These are phyloP conservation scores for Drosophila pseudotalamancana DNA, from an alignment of 2,888 invertebrate species.

Conservation along the genomic window DNA sequence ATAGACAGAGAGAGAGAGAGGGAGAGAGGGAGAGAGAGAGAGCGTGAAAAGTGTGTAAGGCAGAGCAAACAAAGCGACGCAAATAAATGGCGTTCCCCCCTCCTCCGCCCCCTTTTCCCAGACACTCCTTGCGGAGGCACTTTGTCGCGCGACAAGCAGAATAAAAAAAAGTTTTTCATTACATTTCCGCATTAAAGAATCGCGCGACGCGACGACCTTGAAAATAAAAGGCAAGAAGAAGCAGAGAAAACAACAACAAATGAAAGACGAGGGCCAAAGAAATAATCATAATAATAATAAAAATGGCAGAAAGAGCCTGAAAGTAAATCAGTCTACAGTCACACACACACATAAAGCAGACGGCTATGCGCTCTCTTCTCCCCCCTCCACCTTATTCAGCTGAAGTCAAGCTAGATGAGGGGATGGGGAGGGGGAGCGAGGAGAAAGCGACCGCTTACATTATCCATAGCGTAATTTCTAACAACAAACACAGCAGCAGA, in stretches of 20 bases:
- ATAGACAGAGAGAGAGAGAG: background rate
- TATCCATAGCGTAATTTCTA: slow-evolving; percentile 75
- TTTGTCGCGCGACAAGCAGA: slow-evolving; percentile 34
- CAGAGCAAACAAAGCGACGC: slow-evolving; percentile 34
- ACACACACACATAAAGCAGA: slow-evolving; percentile 11
- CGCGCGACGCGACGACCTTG: slow-evolving; percentile 68
- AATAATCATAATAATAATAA: slow-evolving; percentile 78
- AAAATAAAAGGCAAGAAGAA: slow-evolving; percentile 34
- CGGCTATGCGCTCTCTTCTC: background rate
- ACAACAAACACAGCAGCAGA: slow-evolving; percentile 51
- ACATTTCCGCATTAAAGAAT: slow-evolving; percentile 73
- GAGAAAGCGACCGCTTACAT: slow-evolving; percentile 33
- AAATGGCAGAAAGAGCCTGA: slow-evolving; percentile 69
- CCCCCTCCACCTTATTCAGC: background rate
- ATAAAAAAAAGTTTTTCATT: slow-evolving; percentile 72
- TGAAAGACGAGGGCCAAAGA: slow-evolving; percentile 52
- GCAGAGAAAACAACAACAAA: slow-evolving; percentile 31
- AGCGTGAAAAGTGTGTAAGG: slow-evolving; percentile 36
- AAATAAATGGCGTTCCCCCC: slow-evolving; percentile 55
- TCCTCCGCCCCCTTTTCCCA: background rate
- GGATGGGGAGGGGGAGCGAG: too few relatives aligned
- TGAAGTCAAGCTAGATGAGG: too few relatives aligned
- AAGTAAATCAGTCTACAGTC: slow-evolving; percentile 77
- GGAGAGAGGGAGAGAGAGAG: background rate
- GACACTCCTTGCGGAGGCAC: background rate